A percentile compares a stretch with the other conserved stretches of the same genome.
These are phyloP conservation scores for Theropithecus gelada DNA, from an alignment of 2,113 vertebrate genomes.

Conservation along the genomic window DNA sequence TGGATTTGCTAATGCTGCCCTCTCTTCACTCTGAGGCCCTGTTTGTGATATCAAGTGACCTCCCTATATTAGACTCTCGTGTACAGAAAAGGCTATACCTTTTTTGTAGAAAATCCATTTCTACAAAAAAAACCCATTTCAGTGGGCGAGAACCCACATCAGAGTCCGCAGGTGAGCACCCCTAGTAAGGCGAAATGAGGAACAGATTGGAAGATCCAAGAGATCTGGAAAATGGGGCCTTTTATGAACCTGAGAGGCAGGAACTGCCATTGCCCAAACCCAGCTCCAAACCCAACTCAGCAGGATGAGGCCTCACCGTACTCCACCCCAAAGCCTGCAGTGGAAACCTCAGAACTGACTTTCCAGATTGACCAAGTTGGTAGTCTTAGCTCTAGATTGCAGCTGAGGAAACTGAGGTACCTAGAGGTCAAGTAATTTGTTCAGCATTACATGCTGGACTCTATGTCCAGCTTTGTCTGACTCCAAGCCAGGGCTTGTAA, in stretches of 20 bases:
- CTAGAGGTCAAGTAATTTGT: neutral
- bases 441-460: too few relatives aligned
- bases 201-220: neutral
- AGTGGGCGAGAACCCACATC: neutral
- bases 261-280: neutral
- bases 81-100: neutral
- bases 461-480: neutral
- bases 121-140: neutral
- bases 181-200: neutral
- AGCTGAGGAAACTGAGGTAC: neutral
- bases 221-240: neutral
- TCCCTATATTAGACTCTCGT: neutral
- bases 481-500: neutral
- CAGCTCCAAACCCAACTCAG: neutral
- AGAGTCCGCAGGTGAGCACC: neutral
- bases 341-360: neutral
- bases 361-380: neutral
- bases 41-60: rapidly evolving
- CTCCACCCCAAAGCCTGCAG: neutral
- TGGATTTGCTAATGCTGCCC: neutral
- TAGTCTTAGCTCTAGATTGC: neutral
- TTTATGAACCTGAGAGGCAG: neutral
- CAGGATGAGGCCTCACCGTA: rapidly evolving
- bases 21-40: neutral
- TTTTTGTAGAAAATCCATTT: too few relatives aligned